Percentiles rank a stretch among this genome's conserved stretches.
Evolutionary conservation across 1,140 invertebrate species (phyloP).

Genomic region (Dufourea novaeangliae): DNA sequence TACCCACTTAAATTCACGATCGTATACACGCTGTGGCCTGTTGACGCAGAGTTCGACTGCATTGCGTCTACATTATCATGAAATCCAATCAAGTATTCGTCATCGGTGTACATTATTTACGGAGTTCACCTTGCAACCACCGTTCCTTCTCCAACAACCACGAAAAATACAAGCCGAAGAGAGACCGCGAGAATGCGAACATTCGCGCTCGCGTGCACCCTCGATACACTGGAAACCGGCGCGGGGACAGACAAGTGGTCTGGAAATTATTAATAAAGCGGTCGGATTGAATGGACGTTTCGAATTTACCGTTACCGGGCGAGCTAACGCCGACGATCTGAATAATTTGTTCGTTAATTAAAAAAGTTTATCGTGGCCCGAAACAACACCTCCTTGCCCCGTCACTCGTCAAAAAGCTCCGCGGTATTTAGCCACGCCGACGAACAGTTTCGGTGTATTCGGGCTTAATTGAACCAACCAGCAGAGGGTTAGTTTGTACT

Average conservation of each 20-base stretch:
- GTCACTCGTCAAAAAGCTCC: slow-evolving; percentile 40
- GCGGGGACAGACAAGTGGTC: slow-evolving; percentile 43
- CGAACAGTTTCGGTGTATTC: slow-evolving; percentile 44
- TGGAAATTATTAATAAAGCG: slow-evolving; percentile 51
- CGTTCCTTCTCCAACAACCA: background rate
- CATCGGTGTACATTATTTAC: background rate
- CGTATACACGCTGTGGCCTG: background rate
- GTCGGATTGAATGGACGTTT: slow-evolving; percentile 37
- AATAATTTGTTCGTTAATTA: slow-evolving; percentile 63
- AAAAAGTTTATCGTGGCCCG: slow-evolving; percentile 53
- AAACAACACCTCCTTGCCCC: slow-evolving; percentile 57
- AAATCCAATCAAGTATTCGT: slow-evolving; percentile 1
- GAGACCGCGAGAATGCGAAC: background rate
- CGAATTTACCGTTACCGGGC: slow-evolving; percentile 33
- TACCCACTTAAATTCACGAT: background rate
- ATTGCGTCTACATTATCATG: background rate
- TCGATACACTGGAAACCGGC: background rate
- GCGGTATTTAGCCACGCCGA: slow-evolving; percentile 47
- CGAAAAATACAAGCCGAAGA: background rate
- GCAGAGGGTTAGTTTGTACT: slow-evolving; percentile 58
- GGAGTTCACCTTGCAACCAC: slow-evolving; percentile 13
- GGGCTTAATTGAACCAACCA: slow-evolving; percentile 60
- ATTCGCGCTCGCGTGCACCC: no score
- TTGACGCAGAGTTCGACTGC: background rate
- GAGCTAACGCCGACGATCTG: slow-evolving; percentile 25